Base-by-base conservation (phyloP, 2,888 invertebrate genomes). In the Oxycera nigricornis region DNA sequence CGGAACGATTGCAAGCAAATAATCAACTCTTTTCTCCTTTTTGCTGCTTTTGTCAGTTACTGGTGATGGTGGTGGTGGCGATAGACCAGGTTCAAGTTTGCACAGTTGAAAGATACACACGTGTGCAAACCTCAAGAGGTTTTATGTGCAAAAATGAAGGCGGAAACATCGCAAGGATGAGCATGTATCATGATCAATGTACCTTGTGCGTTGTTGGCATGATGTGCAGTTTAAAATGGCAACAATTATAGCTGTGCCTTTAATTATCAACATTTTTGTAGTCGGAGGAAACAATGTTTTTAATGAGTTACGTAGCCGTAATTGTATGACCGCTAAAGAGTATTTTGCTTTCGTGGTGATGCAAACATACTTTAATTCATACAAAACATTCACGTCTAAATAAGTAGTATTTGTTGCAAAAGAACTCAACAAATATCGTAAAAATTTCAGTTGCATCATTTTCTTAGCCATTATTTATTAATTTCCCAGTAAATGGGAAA, bases 1-100 rank as follows among this genome's bases (percentile, higher is more conserved):
- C 24, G 52, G 35, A 62, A 62, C 62, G 35, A 35, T 46, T n/a
- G 31, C 62, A 31, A 62, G 62, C 62, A 62, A 62, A 62, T 62
- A 62, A 62, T 62, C 62, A 62, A 62, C 62, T 62, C 30, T 62
- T 31, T 35, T 14, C 35, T n/a, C 17, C 22, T 55, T 3, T 55
- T 55, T 55, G 20, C 7, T 22, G 52, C 52, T 24, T 9, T 55
- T 55, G 52, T 55, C 4, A 3, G 52, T 3, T 55, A 55, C 52
- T 20, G 52, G 50, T 50, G n/a, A n/a, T n/a, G 50, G 50, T 50
- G 50, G 4, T 55, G 46, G 46, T 14, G 46, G 14, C 17, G 46
- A 17, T 11, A 46, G 3, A 11, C 11, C 52, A 22, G 52, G 52
- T 24, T 55, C 22, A 3, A 55, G 22, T 55, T 55, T 24, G 4